Base-by-base conservation (phyloP, 2,797 vertebrate genomes). In the Anguilla obscura region DNA sequence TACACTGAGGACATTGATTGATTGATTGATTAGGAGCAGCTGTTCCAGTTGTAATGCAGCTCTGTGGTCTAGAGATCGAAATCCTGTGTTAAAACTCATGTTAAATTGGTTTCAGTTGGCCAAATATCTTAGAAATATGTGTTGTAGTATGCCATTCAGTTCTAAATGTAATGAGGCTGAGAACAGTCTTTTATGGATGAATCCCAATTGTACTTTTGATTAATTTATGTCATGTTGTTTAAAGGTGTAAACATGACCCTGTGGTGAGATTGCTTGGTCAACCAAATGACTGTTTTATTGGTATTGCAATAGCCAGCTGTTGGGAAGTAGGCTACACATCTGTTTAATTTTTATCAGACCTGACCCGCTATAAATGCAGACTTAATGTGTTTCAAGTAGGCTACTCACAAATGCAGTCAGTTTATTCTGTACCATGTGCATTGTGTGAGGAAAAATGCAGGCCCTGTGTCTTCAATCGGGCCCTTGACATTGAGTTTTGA, bases 401-500 rank as follows among this genome's bases (percentile, higher is more conserved):
- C 63, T n/a, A 33, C 74, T 36, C 33, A 76, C 14, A 83, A 83
- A n/a, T 83, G 74, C 76, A 80, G 76, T 33, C 16, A 45, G 8
- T 80, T 80, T 80, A 45, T 80, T 80, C 36, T 40, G 76, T 80
- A 24, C 16, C 18, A 21, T 80, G 76, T 80, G 74, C 2, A 36
- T 76, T 76, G 36, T 36, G 21, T 40, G 76, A 18, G 30, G 36
- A 3, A 33, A 9, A 30, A 66, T 33, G n/a, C 27, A 74, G 10
- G 2, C 69, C 27, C 33, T 74, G 69, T 74, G 30, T 74, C 76
- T 45, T 80, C 18, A 79, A 2, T 27, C 56, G 3, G 56, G 27
- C 86, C 8, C 48, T 50, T 45, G 54, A 60, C 56, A 52, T 7
- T 71, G n/a, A 18, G n/a, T 85, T 90, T 87, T 86, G 82, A 86